Percentiles rank a stretch among this genome's conserved stretches.
Conservation (phyloP, 2,797 vertebrate genomes). For the Menidia menidia region DNA sequence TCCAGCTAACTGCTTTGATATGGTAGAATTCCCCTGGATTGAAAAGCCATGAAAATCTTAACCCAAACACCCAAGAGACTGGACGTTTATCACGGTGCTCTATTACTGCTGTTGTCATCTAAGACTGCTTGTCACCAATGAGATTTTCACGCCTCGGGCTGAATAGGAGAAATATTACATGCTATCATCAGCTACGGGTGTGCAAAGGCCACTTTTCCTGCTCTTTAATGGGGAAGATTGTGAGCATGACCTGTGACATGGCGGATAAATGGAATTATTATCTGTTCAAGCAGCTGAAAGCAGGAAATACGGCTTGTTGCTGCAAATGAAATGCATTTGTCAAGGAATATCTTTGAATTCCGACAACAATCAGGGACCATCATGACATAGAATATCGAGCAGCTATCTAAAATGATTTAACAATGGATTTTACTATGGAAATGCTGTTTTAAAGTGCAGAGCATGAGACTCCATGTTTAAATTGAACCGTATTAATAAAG, state of each 20-base stretch:
- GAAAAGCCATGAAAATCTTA: conserved; percentile 40
- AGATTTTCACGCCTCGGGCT: conserved; percentile 47
- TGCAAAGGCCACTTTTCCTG: conserved; percentile 4
- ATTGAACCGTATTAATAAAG: not conserved
- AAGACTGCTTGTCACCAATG: conserved; percentile 52
- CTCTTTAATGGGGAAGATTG: conserved; percentile 5
- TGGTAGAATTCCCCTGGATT: conserved; percentile 22
- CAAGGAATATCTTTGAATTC: not conserved
- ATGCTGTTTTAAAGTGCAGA: not conserved
- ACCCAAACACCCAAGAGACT: conserved; percentile 26
- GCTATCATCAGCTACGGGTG: conserved; percentile 25
- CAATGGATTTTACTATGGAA: not conserved
- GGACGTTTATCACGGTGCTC: conserved; percentile 30
- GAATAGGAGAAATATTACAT: conserved; percentile 22
- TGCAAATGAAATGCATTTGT: not conserved
- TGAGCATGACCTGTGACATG: conserved; percentile 25
- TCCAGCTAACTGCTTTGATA: conserved; percentile 46
- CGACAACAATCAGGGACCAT: not conserved
- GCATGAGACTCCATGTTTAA: not conserved
- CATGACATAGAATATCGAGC: not conserved
- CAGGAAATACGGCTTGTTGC: not conserved
- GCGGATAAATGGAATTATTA: conserved; percentile 21
- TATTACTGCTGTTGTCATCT: conserved; percentile 28
- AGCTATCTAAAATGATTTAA: not conserved
- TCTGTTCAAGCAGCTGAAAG: not conserved